A percentile compares a stretch with the other conserved stretches of the same genome.
These are phyloP conservation scores for Caenorhabditis angaria DNA, from an alignment of 2,888 invertebrate species.

Conservation along the genomic window DNA sequence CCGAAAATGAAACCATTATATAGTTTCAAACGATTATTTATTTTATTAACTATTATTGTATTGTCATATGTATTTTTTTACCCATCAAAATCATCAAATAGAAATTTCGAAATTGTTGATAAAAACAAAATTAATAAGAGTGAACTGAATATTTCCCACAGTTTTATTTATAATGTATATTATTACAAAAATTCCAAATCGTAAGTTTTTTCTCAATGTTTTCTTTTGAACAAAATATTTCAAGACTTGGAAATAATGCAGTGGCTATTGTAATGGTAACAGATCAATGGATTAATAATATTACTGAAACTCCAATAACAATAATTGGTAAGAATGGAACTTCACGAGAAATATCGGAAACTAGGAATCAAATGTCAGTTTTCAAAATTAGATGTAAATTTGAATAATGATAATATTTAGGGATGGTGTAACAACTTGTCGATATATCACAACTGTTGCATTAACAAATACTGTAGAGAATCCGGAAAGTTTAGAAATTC, in stretches of 20 bases:
- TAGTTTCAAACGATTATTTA: neutral
- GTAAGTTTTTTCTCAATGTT: no score
- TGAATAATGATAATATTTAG: no score
- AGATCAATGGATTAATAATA: constrained; percentile 12
- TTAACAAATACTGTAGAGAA: constrained; percentile 12
- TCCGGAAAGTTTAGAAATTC: constrained; percentile 15
- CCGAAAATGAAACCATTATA: neutral
- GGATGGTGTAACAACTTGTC: constrained; percentile 21
- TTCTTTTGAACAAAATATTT: no score
- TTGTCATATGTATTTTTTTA: neutral
- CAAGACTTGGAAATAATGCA: constrained; percentile 20
- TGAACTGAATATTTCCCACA: constrained; percentile 10
- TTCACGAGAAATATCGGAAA: neutral
- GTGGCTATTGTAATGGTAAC: constrained; percentile 20
- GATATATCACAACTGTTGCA: constrained; percentile 21
- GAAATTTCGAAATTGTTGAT: constrained; percentile 5
- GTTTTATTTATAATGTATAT: constrained; percentile 17
- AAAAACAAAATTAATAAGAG: neutral
- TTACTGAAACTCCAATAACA: constrained; percentile 7
- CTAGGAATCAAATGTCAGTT: constrained; percentile 15
- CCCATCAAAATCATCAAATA: neutral
- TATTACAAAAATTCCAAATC: constrained; percentile 25
- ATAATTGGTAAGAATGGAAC: constrained; percentile 12
- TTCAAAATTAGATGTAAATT: no score
- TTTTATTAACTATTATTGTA: neutral